Conservation (phyloP, 2,113 vertebrate species). For the Eudyptes chrysolophus region DNA sequence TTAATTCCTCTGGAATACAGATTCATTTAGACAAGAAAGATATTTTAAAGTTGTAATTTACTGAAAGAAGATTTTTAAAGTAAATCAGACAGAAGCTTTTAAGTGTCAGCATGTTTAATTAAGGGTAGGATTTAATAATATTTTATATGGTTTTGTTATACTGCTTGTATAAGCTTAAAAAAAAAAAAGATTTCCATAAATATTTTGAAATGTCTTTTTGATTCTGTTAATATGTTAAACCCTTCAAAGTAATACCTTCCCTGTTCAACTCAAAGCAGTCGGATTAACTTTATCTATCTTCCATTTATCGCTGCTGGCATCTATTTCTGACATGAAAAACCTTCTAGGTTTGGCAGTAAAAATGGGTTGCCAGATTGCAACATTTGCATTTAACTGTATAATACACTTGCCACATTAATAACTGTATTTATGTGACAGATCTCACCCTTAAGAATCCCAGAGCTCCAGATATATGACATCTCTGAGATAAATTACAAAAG, state of each 20-base stretch:
- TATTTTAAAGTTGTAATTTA: conserved; percentile 30
- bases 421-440: conserved; percentile 47
- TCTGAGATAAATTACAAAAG: conserved; percentile 18
- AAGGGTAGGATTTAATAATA: conserved; percentile 50
- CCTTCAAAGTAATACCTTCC: conserved; percentile 67
- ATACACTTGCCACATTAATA: conserved; percentile 5
- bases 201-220: conserved; percentile 53
- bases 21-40: neutral
- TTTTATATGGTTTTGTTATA: conserved; percentile 55
- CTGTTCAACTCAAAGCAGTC: conserved; percentile 35
- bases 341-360: conserved; percentile 39
- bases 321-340: conserved; percentile 49
- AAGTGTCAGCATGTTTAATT: conserved; percentile 61
- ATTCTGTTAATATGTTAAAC: conserved; percentile 64
- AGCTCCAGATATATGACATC: neutral
- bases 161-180: conserved; percentile 48
- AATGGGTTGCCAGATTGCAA: conserved; percentile 50
- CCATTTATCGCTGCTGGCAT: conserved; percentile 51
- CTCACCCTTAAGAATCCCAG: conserved; percentile 33
- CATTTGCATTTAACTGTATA: conserved; percentile 49
- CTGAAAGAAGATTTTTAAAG: conserved; percentile 18
- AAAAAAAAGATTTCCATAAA: conserved; percentile 54
- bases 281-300: conserved; percentile 66
- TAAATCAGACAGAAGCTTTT: conserved; percentile 54
- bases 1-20: neutral